These are phyloP conservation scores for Turdus rufiventris DNA, from an alignment of 2,113 vertebrate species.

Conservation along the genomic window DNA sequence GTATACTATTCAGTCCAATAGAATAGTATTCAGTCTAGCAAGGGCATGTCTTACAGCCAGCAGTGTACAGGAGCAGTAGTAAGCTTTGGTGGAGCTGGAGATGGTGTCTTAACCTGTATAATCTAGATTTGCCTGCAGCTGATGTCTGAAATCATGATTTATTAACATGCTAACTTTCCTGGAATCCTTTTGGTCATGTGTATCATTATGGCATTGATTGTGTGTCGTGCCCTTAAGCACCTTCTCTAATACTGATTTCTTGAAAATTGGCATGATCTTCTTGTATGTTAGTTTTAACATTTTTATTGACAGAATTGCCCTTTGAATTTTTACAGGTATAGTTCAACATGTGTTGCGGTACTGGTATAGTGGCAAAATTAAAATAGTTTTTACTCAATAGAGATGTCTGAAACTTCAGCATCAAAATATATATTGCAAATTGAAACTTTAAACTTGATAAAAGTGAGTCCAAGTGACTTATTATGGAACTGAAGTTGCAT, in stretches of 20 bases:
- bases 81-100: not conserved
- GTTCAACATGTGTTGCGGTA: not conserved
- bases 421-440: not conserved
- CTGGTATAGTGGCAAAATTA: not conserved
- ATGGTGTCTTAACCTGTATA: not conserved
- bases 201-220: not conserved
- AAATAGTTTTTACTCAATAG: not conserved
- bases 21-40: not conserved
- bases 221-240: not conserved
- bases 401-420: not conserved
- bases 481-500: not conserved
- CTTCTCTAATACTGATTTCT: not conserved
- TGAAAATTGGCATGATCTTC: not conserved
- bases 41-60: not conserved
- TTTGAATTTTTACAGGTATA: slow-evolving; percentile 30
- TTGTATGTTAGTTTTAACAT: slow-evolving; percentile 13
- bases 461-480: not conserved
- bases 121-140: not conserved
- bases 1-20: too few relatives aligned
- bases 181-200: not conserved
- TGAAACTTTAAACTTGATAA: not conserved
- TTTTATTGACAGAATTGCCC: not conserved
- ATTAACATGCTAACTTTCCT: not conserved
- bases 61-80: not conserved
- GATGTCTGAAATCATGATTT: slow-evolving; percentile 19